Evolutionary conservation across 2,888 invertebrate genomes (phyloP), one percentile per base, ranked within the genome.

Genomic region (Temnothorax rugatulus): DNA sequence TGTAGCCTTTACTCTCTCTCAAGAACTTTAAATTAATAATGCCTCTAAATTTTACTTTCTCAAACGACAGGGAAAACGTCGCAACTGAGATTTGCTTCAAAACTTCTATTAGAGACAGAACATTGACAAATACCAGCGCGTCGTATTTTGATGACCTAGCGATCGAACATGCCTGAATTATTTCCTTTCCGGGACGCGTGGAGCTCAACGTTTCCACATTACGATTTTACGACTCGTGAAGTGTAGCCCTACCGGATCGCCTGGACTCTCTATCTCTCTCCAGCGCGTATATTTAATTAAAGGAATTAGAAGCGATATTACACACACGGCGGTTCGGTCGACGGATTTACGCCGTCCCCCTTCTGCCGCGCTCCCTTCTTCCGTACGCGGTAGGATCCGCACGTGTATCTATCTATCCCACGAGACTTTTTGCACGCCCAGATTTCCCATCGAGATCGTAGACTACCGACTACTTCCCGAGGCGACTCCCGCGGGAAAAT

Each of bases 341-440:
- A 15, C 50, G 89, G 88, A 90, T 90, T 68, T 86, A 87, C 52
- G 61, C 34, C 47, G 57, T 15, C 29, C 50, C 79, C 47, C n/a
- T 61, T 66, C 11, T 11, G 29, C 63, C 41, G 21, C 15, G 61
- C 21, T 25, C 18, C 18, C n/a, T n/a, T n/a, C n/a, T n/a, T n/a
- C 57, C 34, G 34, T 54, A 71, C 54, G 44, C 21, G 41, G 57
- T 73, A 73, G 64, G 61, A 81, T 50, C 68, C 29, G 21, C n/a
- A n/a, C 52, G 13, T 68, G 11, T 63, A 87, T 84, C 73, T 61
- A 88, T 84, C 68, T 81, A 81, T 90, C 90, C 89, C 89, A 52
- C 41, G 91, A 84, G 91, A 88, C 85, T 82, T 86, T 91, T 91
- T 83, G 83, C 86, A 68, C 82, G 87, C 81, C 66, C 84, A 85